Base-by-base conservation (phyloP, 2,888 invertebrate species). In the Apamea epomidion region DNA sequence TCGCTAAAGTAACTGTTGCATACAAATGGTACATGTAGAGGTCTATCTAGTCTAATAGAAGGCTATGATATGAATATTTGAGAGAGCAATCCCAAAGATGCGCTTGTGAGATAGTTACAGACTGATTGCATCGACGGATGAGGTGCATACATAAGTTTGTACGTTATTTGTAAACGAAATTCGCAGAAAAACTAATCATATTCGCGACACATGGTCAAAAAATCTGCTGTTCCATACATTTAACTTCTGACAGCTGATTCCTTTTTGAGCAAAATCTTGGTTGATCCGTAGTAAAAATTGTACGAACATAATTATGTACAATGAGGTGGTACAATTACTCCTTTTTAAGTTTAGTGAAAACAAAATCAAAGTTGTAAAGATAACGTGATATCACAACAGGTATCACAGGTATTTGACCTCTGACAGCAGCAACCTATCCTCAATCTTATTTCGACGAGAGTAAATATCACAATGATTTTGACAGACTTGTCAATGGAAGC, bases 31-130 rank as follows among this genome's bases (percentile, higher is more conserved):
- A 80, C 45, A 62, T 71, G 6, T 16, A 32, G 32, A 81, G 58
- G 25, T 70, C 25, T 51, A 51, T 16, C 37, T 62, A 21, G 32
- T 29, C 4, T 45, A 10, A 54, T 25, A 29, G 29, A 82, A 48
- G 72, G 51, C 69, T 60, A 8, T 70, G 48, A n/a, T 45, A 82
- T 74, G 76, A 82, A 80, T 83, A 83, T 83, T 54, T n/a, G 64
- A 76, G 45, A 8, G 7, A 76, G 64, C 83, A 76, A 80, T 83
- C 10, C 21, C 64, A 64, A 74, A 65, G 64, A 80, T 83, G 32
- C 42, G n/a, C 75, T 51, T 25, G 60, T 51, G 60, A 21, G 25
- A 51, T 32, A 51, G 32, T 54, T 54, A 83, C 64, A 29, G 14
- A 45, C 45, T 75, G 54, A 75, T 75, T 83, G 54, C 60, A 82